Evolutionary conservation across 53 echinoderm and acorn worm genomes (phyloP).

Genomic region (Echinometra lucunter): DNA sequence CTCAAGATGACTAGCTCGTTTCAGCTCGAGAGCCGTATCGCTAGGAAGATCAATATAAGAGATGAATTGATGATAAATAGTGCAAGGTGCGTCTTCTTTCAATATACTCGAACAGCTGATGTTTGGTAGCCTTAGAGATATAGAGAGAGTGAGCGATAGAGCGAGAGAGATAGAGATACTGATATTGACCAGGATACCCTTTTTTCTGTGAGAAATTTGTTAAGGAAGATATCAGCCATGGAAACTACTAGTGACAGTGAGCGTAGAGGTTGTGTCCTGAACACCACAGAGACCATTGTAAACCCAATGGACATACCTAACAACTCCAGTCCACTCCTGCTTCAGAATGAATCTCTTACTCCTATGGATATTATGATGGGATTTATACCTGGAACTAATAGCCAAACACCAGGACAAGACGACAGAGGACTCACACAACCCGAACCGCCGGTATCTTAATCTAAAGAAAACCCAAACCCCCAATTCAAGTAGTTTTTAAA

Average conservation of each 20-base stretch:
- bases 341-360: neutral
- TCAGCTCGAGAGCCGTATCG: neutral
- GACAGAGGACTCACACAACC: neutral
- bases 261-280: neutral
- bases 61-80: constrained; percentile 41
- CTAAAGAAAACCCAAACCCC: neutral
- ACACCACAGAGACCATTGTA: constrained; percentile 58
- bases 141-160: neutral
- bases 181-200: constrained; percentile 28
- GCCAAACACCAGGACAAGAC: neutral
- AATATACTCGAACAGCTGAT: neutral
- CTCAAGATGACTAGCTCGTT: neutral
- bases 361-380: constrained; percentile 50
- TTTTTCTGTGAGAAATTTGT: neutral
- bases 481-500: too few species aligned
- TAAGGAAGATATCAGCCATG: neutral
- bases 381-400: constrained; percentile 62
- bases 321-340: constrained; percentile 28
- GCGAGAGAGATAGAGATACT: neutral
- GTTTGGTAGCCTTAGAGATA: neutral
- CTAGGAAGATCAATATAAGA: neutral
- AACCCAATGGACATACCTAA: constrained; percentile 62
- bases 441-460: neutral
- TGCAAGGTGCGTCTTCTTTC: neutral
- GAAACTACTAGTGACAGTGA: constrained; percentile 12